phyloP scores from a whole-genome alignment of 2,888 invertebrate species.

The Idaea dimidiata region DNA sequence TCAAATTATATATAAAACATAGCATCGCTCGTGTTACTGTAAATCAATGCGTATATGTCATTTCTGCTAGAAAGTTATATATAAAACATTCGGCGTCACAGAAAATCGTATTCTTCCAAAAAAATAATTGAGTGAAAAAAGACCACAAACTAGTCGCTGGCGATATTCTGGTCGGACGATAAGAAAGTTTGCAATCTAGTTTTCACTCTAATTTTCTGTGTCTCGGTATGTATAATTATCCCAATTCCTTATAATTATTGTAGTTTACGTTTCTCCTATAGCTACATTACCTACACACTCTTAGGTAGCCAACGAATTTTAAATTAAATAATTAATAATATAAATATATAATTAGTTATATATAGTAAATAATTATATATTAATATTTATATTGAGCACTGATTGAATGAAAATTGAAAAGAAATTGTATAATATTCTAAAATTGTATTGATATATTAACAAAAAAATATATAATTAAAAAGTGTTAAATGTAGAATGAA shows the following conservation, averaged over 20 bases:
- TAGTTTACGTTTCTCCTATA: constrained; percentile 61
- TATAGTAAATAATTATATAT: too few species aligned
- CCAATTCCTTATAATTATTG: constrained; percentile 51
- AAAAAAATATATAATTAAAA: constrained; percentile 25
- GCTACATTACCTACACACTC: constrained; percentile 54
- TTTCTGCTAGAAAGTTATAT: background rate
- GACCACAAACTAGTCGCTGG: too few species aligned
- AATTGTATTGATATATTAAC: constrained; percentile 27
- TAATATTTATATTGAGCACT: constrained; percentile 64
- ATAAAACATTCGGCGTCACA: constrained; percentile 11
- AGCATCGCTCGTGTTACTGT: background rate
- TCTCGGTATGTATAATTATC: constrained; percentile 54
- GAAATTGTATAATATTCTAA: constrained; percentile 58
- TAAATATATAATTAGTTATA: constrained; percentile 37
- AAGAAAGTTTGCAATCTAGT: background rate
- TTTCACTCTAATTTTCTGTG: constrained; percentile 27
- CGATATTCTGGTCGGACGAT: background rate
- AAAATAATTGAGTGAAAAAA: constrained; percentile 17
- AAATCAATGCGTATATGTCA: constrained; percentile 1
- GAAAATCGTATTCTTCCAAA: constrained; percentile 20
- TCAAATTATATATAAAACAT: background rate
- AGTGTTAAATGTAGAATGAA: constrained; percentile 62
- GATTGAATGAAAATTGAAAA: constrained; percentile 40
- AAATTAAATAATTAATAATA: constrained; percentile 43
- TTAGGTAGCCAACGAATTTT: constrained; percentile 80